Base-by-base conservation (phyloP, 2,797 vertebrate genomes). In the Cryptoblepharus egeriae region DNA sequence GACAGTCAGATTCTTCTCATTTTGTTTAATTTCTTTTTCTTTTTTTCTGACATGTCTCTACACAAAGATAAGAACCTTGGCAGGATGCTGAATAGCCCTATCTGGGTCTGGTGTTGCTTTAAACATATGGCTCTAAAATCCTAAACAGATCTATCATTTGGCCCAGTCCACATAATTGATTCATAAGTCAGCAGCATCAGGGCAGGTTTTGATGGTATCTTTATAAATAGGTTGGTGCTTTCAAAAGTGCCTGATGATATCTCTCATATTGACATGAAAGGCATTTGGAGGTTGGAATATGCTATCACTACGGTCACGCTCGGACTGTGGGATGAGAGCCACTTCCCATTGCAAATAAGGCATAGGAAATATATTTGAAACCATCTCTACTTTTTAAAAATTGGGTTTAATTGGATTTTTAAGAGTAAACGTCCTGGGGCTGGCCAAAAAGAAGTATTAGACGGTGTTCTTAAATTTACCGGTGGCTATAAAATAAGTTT, bases 171-270 rank as follows among this genome's bases (percentile, higher is more conserved):
- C 90, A 94, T 94, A 95, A 95, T 94, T 94, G 94, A 96, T 96
- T 95, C 93, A 94, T 95, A 96, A 96, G 94, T 94, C 93, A 94
- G 91, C 90, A 88, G 90, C 93, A 95, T 93, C 93, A 91, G 93
- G n/a, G 93, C 93, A 94, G 92, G 86, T 92, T 95, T 89, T 94
- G 94, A 96, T 95, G 94, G 88, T 95, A 96, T 96, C 95, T 96
- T 96, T 95, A 94, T 93, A 94, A 96, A 95, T 94, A 94, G 93
- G 85, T 82, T 45, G 35, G 77, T 84, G 92, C 90, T 95, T 94
- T 95, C 92, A 93, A 91, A 81, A 94, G 80, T 87, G 87, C 92
- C 89, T 94, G 95, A 96, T 95, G 87, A 63, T 95, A 96, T 94
- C 95, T 95, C 94, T 94, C 88, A 89, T 77, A 80, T 80, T 93